These are phyloP conservation scores for Marronus borbonicus DNA, from an alignment of 2,888 invertebrate species.

Conservation along the genomic window DNA sequence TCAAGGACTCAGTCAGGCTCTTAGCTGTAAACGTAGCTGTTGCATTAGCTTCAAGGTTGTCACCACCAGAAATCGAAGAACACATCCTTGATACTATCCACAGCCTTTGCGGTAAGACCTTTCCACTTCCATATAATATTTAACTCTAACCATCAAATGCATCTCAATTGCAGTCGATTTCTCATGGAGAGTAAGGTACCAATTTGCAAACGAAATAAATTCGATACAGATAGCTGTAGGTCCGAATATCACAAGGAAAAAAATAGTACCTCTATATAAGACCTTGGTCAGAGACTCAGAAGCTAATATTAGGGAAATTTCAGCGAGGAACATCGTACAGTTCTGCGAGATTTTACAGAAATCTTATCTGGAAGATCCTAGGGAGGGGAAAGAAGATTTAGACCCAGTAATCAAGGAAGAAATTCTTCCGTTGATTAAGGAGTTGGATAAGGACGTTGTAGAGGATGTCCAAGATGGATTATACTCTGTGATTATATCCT, in stretches of 20 bases:
- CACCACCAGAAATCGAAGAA: slow-evolving; percentile 61
- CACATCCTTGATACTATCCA: slow-evolving; percentile 61
- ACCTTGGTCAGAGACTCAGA: slow-evolving; percentile 62
- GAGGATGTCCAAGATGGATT: slow-evolving; percentile 63
- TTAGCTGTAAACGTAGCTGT: slow-evolving; percentile 56
- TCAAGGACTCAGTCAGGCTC: slow-evolving; percentile 63
- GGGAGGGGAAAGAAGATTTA: slow-evolving; percentile 57
- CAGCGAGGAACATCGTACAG: slow-evolving; percentile 61
- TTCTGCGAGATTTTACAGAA: slow-evolving; percentile 60
- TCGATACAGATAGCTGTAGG: slow-evolving; percentile 60
- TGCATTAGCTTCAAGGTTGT: slow-evolving; percentile 60
- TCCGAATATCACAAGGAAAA: slow-evolving; percentile 58
- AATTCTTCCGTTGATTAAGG: slow-evolving; percentile 61
- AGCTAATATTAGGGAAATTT: slow-evolving; percentile 62
- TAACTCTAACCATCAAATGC: background rate
- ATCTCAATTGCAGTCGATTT: slow-evolving; percentile 59
- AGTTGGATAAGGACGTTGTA: slow-evolving; percentile 59
- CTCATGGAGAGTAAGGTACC: slow-evolving; percentile 65
- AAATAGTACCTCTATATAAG: slow-evolving; percentile 61
- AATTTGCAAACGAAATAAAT: slow-evolving; percentile 61
- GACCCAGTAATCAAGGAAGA: slow-evolving; percentile 63
- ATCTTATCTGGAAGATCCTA: slow-evolving; percentile 57
- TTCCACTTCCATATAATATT: background rate
- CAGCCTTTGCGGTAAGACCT: slow-evolving; percentile 58
- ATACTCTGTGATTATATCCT: slow-evolving; percentile 61